These are phyloP conservation scores for Crenichthys baileyi DNA, from an alignment of 2,797 vertebrate genomes.

Conservation along the genomic window DNA sequence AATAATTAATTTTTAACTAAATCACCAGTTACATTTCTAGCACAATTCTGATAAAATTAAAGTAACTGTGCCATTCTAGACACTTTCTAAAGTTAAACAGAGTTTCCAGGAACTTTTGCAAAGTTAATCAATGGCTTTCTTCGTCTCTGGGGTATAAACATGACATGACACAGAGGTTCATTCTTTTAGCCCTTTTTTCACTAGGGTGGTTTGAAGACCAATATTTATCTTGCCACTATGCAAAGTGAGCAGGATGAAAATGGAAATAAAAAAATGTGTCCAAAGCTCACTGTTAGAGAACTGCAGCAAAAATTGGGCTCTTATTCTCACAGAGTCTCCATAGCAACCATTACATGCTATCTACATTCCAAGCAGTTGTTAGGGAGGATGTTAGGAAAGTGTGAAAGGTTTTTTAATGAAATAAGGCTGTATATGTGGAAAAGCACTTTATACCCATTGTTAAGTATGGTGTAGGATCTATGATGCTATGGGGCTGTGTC, in stretches of 20 bases:
- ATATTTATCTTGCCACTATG: not conserved
- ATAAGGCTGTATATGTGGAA: not conserved
- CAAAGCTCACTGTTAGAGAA: constrained; percentile 1
- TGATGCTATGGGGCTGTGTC: not conserved
- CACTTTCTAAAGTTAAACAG: not conserved
- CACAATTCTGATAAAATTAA: not conserved
- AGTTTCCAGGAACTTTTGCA: not conserved
- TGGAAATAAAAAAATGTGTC: not conserved
- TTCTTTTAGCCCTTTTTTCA: not conserved
- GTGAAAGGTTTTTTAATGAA: not conserved
- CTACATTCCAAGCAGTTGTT: not conserved
- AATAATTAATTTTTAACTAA: not conserved
- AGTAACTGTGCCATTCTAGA: not conserved
- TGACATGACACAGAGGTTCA: not conserved
- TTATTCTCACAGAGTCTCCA: not conserved
- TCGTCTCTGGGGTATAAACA: not conserved
- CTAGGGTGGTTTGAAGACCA: not conserved
- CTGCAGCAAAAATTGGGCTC: not conserved
- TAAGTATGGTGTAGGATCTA: not conserved
- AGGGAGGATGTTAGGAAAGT: not conserved
- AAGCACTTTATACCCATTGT: not conserved
- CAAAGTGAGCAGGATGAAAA: not conserved
- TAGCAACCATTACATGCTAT: not conserved
- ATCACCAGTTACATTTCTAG: not conserved
- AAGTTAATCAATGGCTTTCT: not conserved